phyloP scores from a whole-genome alignment of 2,888 invertebrate species.

The Chrysolina oricalcia region DNA sequence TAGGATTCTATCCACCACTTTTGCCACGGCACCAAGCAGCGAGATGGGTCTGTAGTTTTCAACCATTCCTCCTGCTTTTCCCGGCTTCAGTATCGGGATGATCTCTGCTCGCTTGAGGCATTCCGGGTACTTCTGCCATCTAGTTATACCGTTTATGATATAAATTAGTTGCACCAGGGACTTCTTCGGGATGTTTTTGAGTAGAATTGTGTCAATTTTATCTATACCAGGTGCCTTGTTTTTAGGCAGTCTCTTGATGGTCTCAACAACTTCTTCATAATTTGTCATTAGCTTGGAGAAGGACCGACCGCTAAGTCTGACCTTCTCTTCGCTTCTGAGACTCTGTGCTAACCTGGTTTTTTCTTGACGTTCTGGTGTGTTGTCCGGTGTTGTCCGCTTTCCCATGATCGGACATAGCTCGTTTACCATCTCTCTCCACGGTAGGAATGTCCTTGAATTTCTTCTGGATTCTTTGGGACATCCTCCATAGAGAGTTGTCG shows the following conservation, averaged over 20 bases:
- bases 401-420: background rate
- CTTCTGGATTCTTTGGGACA: background rate
- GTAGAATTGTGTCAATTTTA: background rate
- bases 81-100: too few relatives aligned
- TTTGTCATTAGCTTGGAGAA: too few relatives aligned
- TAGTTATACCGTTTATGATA: background rate
- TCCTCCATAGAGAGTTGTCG: background rate
- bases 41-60: too few relatives aligned
- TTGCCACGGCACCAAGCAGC: too few relatives aligned
- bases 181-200: background rate
- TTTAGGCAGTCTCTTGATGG: too few relatives aligned
- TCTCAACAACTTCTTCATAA: too few relatives aligned
- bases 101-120: too few relatives aligned
- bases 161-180: background rate
- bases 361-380: background rate
- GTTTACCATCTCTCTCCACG: background rate
- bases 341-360: background rate
- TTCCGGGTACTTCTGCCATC: background rate
- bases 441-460: background rate
- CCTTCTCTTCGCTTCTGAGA: background rate
- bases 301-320: too few relatives aligned
- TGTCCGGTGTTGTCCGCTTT: background rate
- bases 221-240: background rate
- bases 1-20: too few relatives aligned
- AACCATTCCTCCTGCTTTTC: too few relatives aligned